Base-by-base conservation (phyloP, 2,113 vertebrate genomes). In the Irena cyanogastra region DNA sequence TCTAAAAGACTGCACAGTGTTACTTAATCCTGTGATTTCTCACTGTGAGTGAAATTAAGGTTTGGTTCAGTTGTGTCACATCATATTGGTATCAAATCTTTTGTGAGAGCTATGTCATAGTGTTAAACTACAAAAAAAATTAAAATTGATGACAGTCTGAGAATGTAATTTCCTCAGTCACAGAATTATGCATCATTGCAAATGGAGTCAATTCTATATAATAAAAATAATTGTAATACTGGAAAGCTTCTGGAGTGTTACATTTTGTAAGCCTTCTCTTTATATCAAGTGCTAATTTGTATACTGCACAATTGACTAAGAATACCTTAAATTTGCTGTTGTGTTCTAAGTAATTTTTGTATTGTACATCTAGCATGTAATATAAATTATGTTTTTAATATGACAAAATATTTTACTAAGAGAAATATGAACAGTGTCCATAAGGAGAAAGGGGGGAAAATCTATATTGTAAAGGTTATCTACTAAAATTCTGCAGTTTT, bases 21-120 rank as follows among this genome's bases (percentile, higher is more conserved):
- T 98, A 98, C 98, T 98, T 98, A 98, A 98, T 98, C 98, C 98
- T 98, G 97, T 96, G 97, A 97, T 98, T 98, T 98, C 98, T 98
- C 96, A 98, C 98, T 98, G 98, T 98, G 98, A 98, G 95, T 97
- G 97, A 98, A 98, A 98, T 98, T 98, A 98, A 98, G 98, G 97
- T 97, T 98, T 98, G 98, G 96, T 98, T 98, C 97, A 98, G 94
- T 98, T 98, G 97, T 98, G 98, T 98, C 98, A 98, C 97, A 98
- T 98, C 98, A 88, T 97, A 97, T 98, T 98, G 98, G 89, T 98
- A 97, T 98, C 98, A 98, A 98, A 98, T 98, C 97, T 97, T 96
- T 96, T 96, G 95, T 97, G 96, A 94, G 96, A 97, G 86, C 70
- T 45, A 96, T 97, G 92, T 93, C 77, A 49, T 83, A 57, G 50